Base-by-base conservation (phyloP, 2,797 vertebrate species). In the Melopsittacus undulatus region DNA sequence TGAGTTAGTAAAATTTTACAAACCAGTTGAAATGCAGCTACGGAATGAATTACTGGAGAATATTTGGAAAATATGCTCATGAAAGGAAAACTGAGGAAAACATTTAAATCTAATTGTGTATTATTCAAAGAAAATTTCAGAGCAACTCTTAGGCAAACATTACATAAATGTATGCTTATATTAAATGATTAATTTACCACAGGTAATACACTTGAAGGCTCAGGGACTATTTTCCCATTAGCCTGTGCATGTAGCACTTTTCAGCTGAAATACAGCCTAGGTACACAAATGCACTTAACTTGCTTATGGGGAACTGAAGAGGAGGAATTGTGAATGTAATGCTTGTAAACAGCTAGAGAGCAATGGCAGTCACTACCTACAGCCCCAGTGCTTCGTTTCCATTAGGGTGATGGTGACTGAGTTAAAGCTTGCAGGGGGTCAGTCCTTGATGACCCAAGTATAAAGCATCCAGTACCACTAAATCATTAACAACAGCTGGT, bases 181-280 rank as follows among this genome's bases (percentile, higher is more conserved):
- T 90, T 96, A 94, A 95, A 89, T 90, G 72, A 96, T 96, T 96
- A 96, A 95, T 95, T 96, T 94, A 62, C 92, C 83, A 80, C 85
- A 96, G 94, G 90, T 96, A 94, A 95, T 77, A 70, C 36, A 95
- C 94, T 96, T 95, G 67, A 94, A 87, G 45, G 56, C 76, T 89
- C 67, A 34, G 86, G 78, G 86, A 93, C 90, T 94, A 75, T 96
- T 97, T 96, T 96, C 83, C 72, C 62, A 94, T 95, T 95, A 96
- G 80, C 30, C 64, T 62, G 45, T 93, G 78, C 78, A 46, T 0
- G 7, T n/a, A 93, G 77, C 48, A 67, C 22, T 93, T 91, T 89
- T 93, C 43, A 67, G 45, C 61, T 95, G 90, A 95, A 95, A 80
- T 85, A 77, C 36, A 92, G 24, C 56, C 77, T 85, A 82, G 83